Evolutionary conservation across 2,888 invertebrate species (phyloP), one percentile per base, ranked within the genome.

Genomic region (Augochlorella aurata): DNA sequence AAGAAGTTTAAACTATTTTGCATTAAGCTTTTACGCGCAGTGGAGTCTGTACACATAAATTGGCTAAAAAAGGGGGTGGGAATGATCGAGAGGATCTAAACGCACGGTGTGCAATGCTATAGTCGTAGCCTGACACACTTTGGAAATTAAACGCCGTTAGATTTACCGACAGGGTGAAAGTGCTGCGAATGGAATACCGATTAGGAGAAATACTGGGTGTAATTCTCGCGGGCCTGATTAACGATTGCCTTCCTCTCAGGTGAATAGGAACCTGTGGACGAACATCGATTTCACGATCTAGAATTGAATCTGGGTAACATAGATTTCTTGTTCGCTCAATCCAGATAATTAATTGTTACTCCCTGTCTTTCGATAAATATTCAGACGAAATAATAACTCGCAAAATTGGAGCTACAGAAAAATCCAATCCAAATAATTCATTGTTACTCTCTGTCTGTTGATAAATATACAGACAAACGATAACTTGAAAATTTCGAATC

Each of bases 181-280:
- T 54, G 70, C 67, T 54, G 70, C 65, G 65, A 24, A 24, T 24
- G 47, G 81, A 82, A 82, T 82, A 81, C 76, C 69, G 77, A 82
- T 80, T 66, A 76, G 69, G 29, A n/a, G 81, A 72, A 79, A 52
- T 69, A 50, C 49, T 16, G 29, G 74, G 45, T n/a, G 47, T 61
- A 61, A 81, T 79, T 74, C 74, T 66, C 21, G 24, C 29, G n/a
- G 21, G 45, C n/a, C 21, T 63, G 74, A 79, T 81, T 45, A 69
- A 70, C 45, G 65, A 65, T 70, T 50, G 66, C 7, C 68, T 50
- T n/a, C 44, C 24, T 18, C 58, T n/a, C 16, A 50, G 29, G 50
- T 24, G 71, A 54, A 47, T 29, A 10, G 24, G 24, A 47, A 52
- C 45, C 45, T 45, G 67, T 29, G 61, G 44, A 61, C 47, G 70